Conservation (phyloP, 1,140 invertebrate species). For the Tetramorium parvispinum region DNA sequence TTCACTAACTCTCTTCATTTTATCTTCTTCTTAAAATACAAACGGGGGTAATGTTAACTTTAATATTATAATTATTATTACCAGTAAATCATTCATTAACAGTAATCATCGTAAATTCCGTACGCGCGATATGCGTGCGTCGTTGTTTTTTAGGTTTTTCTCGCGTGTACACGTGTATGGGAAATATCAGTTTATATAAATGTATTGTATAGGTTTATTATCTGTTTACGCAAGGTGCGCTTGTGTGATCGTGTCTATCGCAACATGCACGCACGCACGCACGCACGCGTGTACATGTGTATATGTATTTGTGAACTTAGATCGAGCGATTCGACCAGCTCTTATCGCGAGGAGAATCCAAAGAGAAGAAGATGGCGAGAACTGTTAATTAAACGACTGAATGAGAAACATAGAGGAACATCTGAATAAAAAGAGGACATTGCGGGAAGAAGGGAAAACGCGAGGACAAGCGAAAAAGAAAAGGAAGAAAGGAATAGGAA, state of each 20-base stretch:
- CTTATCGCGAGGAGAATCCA: constrained; percentile 8
- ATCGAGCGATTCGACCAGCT: constrained; percentile 21
- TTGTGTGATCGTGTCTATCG: neutral
- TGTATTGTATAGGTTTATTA: constrained; percentile 9
- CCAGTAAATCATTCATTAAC: constrained; percentile 58
- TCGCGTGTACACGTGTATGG: constrained; percentile 7
- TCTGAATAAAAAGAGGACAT: neutral
- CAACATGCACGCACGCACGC: neutral
- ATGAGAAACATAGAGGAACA: constrained; percentile 28
- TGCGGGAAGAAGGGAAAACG: constrained; percentile 27
- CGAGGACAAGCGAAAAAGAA: neutral
- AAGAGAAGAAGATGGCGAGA: constrained; percentile 10
- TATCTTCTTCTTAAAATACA: constrained; percentile 71
- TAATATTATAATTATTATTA: constrained; percentile 68
- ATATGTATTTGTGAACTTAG: neutral
- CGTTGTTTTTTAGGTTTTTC: constrained; percentile 58
- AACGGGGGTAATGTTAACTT: constrained; percentile 75
- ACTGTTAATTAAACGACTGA: constrained; percentile 18
- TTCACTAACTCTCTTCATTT: constrained; percentile 58
- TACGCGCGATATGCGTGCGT: constrained; percentile 65
- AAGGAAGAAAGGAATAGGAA: neutral
- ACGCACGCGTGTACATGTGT: neutral
- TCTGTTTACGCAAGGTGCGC: neutral
- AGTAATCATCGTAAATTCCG: constrained; percentile 60
- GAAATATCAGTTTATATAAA: neutral